Evolutionary conservation across 53 echinoderm and acorn worm genomes (phyloP), one percentile per base, ranked within the genome.

Genomic region (Henricia sp.): DNA sequence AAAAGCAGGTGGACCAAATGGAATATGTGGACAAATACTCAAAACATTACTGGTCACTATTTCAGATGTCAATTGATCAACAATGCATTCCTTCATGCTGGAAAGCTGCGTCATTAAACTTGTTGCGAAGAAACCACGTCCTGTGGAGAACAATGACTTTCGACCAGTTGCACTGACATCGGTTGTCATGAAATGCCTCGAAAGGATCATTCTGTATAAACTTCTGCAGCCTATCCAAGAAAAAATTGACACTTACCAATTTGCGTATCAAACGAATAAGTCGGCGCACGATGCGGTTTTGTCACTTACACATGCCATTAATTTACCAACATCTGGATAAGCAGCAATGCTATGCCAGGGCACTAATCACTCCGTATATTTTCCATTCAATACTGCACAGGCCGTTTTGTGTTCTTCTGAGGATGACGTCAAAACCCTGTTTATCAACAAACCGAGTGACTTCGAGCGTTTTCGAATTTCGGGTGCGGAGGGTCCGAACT

Each of bases 11-110:
- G 55, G 55, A 54, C 55, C 55, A 54, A 23, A 54, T 17, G 55
- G 55, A 54, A 54, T 54, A 54, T 54, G 55, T 20, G 55, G 55
- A 54, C 55, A 23, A 17, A 4, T 20, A 54, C 55, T 54, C 4
- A 54, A 54, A 54, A 54, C 55, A 54, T 20, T 20, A 54, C 14
- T 54, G 55, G 55, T 20, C 55, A 54, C 19, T 54, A 54, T 54
- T 54, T 23, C 55, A 54, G 55, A 54, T 54, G 55, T 54, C 55
- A 54, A 16, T 54, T 54, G 21, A 54, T 54, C 55, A 54, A 54
- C 55, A 54, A 44, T 44, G 55, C 55, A 54, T 54, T 54, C 55
- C 55, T 16, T 20, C 19, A 54, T 17, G 55, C 21, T 54, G 55
- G 55, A 20, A 54, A 17, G 21, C 21, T 23, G 55, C 55, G 21